Conservation (phyloP, 2,797 vertebrate genomes). For the Cyprinella venusta region DNA sequence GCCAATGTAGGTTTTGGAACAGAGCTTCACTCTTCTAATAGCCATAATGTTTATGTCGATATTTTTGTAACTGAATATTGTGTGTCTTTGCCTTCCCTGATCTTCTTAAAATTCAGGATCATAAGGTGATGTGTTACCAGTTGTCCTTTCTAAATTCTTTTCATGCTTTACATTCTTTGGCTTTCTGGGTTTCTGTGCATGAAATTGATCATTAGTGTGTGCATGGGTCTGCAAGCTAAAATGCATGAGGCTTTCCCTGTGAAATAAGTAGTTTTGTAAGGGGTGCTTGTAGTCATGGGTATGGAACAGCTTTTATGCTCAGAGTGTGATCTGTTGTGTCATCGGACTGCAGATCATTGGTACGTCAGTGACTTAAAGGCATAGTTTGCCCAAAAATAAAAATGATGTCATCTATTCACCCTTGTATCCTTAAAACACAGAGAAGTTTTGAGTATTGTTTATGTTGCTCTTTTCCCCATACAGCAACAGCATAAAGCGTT, state of each 20-base stretch:
- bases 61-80: conserved; percentile 59
- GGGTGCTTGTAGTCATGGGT: conserved; percentile 10
- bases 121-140: conserved; percentile 86
- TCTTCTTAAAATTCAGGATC: conserved; percentile 83
- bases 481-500: neutral
- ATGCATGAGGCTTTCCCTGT: conserved; percentile 27
- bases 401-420: neutral
- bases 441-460: neutral
- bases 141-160: conserved; percentile 31
- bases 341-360: neutral
- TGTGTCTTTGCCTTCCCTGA: conserved; percentile 77
- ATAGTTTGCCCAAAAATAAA: neutral
- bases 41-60: neutral
- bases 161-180: conserved; percentile 27
- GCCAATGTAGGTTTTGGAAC: neutral
- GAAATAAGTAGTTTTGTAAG: neutral
- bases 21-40: neutral
- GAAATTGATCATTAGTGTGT: conserved; percentile 30
- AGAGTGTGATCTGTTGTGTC: neutral
- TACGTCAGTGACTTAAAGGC: neutral
- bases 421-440: neutral
- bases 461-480: neutral
- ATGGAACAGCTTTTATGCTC: neutral
- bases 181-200: conserved; percentile 49
- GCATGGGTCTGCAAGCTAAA: conserved; percentile 50